These are phyloP conservation scores for Bilobella aurantiaca DNA, from an alignment of 1,140 invertebrate genomes.

Conservation along the genomic window DNA sequence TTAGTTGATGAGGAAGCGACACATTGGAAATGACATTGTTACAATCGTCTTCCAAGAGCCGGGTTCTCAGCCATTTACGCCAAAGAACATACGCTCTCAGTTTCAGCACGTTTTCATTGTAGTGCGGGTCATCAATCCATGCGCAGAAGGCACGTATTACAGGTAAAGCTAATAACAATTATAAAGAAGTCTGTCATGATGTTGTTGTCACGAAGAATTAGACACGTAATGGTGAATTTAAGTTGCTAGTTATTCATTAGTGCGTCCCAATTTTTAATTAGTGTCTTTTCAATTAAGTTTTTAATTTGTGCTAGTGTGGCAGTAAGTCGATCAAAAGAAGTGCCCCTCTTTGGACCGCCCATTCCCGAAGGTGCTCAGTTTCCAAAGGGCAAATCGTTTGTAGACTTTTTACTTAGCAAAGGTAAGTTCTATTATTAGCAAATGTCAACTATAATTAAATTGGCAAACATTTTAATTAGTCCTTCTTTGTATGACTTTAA, in stretches of 20 bases:
- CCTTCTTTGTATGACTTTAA: constrained; percentile 17
- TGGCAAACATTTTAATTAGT: not conserved
- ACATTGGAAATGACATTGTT: constrained; percentile 92
- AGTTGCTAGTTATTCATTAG: no score
- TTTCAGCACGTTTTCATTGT: constrained; percentile 98
- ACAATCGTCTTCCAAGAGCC: constrained; percentile 95
- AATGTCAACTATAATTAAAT: not conserved
- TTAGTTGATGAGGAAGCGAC: constrained; percentile 75
- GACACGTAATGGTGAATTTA: no score
- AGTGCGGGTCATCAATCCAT: constrained; percentile 77
- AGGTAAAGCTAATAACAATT: no score
- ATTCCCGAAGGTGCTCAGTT: constrained; percentile 71
- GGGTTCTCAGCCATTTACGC: constrained; percentile 82
- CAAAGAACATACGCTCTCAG: constrained; percentile 82
- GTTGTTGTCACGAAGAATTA: no score
- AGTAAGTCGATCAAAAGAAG: constrained; percentile 86
- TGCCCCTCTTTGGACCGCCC: constrained; percentile 85
- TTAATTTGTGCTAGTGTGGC: constrained; percentile 58
- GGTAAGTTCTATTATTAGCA: constrained; percentile 39
- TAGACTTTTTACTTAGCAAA: constrained; percentile 88
- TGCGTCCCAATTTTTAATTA: no score
- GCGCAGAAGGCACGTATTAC: constrained; percentile 79
- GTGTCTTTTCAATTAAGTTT: constrained; percentile 17
- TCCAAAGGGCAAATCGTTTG: constrained; percentile 77
- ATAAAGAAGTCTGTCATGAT: no score